Evolutionary conservation across 2,113 vertebrate species (phyloP).

Genomic region (Phrynocephalus versicolor): DNA sequence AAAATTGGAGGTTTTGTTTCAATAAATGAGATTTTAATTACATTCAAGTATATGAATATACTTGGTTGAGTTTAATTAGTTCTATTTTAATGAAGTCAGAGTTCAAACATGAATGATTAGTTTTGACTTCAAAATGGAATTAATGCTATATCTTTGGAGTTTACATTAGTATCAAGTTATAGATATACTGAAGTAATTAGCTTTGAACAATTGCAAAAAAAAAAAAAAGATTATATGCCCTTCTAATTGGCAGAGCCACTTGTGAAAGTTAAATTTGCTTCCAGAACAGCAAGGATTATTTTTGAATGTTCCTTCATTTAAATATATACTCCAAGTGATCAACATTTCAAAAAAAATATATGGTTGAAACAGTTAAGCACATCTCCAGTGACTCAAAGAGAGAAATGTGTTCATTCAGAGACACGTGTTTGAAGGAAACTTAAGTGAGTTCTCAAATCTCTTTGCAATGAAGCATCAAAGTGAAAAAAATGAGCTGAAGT

Average conservation of each 20-base stretch:
- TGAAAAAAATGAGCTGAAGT: slow-evolving; percentile 11
- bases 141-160: not conserved
- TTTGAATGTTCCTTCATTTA: not conserved
- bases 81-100: not conserved
- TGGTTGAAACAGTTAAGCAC: slow-evolving; percentile 5
- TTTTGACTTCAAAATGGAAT: not conserved
- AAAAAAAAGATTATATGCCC: not conserved
- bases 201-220: not conserved
- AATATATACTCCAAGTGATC: not conserved
- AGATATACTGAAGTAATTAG: not conserved
- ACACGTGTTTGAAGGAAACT: not conserved
- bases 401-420: not conserved
- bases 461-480: not conserved
- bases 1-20: not conserved
- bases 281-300: not conserved
- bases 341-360: not conserved
- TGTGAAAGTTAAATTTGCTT: not conserved
- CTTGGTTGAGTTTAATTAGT: slow-evolving; percentile 12
- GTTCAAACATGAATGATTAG: slow-evolving; percentile 1
- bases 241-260: not conserved
- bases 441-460: not conserved
- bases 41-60: not conserved
- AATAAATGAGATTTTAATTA: slow-evolving; percentile 1
- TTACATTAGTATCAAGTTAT: not conserved
- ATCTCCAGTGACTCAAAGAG: not conserved